These are phyloP conservation scores for Drosophila ambigua DNA, from an alignment of 1,140 invertebrate genomes.

Conservation along the genomic window DNA sequence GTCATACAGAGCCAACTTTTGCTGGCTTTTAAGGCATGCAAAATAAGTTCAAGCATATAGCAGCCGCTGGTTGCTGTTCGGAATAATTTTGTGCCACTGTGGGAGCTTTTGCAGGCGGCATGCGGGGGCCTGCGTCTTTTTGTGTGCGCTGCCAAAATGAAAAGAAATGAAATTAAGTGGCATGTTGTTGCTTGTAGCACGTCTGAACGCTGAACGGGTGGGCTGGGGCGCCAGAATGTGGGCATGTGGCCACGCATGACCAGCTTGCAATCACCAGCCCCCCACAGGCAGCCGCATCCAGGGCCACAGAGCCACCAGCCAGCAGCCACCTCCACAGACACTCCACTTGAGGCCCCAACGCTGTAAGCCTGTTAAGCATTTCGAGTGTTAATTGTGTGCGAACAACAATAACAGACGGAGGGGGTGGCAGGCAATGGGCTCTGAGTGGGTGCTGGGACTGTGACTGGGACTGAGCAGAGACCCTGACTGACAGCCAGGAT, in stretches of 20 bases:
- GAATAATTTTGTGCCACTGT: conserved; percentile 36
- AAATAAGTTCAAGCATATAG: not conserved
- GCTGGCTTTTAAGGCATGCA: too few relatives aligned
- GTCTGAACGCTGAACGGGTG: not conserved
- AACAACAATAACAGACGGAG: conserved; percentile 61
- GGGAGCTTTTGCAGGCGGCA: not conserved
- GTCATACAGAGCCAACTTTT: too few relatives aligned
- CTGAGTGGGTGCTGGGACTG: too few relatives aligned
- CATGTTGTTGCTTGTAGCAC: conserved; percentile 52
- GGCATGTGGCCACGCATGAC: conserved; percentile 43
- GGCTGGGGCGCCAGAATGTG: conserved; percentile 7
- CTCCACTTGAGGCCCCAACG: conserved; percentile 38
- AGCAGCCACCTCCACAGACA: not conserved
- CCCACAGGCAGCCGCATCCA: not conserved
- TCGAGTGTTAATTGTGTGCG: conserved; percentile 75
- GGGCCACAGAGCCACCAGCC: not conserved
- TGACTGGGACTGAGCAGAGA: not conserved
- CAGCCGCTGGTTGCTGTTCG: too few relatives aligned
- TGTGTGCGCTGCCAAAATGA: conserved; percentile 43
- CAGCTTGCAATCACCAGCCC: conserved; percentile 37
- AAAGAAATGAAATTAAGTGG: conserved; percentile 78
- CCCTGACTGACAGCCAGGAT: too few relatives aligned
- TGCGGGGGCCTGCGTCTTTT: conserved; percentile 2
- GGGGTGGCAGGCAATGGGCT: too few relatives aligned
- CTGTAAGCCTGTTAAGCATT: conserved; percentile 69